These are phyloP conservation scores for Acipenser ruthenus DNA, from an alignment of 2,797 vertebrate species.

Conservation along the genomic window DNA sequence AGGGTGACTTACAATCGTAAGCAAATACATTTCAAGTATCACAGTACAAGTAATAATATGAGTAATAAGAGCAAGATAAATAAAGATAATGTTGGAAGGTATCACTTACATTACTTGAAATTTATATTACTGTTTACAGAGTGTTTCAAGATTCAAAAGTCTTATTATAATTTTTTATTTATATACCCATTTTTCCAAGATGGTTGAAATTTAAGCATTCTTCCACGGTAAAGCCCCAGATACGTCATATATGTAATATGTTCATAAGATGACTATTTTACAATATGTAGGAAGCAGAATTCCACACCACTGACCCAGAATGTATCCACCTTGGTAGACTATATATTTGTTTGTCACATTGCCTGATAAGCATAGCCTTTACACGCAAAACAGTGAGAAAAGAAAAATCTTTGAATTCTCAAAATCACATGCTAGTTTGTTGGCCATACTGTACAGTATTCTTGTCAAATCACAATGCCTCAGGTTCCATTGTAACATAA, in stretches of 20 bases:
- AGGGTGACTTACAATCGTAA: no score
- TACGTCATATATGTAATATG: constrained; percentile 40
- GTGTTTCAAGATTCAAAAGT: no score
- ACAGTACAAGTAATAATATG: no score
- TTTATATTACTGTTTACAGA: no score
- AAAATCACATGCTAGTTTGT: constrained; percentile 6
- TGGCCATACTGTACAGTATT: background rate
- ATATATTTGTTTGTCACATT: constrained; percentile 49
- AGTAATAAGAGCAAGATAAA: no score
- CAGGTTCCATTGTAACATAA: no score
- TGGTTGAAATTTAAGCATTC: constrained; percentile 17
- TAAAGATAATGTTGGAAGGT: no score
- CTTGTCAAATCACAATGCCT: no score
- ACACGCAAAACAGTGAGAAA: constrained; percentile 7
- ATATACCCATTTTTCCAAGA: constrained; percentile 5
- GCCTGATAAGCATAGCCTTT: constrained; percentile 23
- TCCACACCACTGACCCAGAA: constrained; percentile 33
- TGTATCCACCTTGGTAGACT: constrained; percentile 18
- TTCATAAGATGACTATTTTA: constrained; percentile 37
- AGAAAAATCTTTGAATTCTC: constrained; percentile 13
- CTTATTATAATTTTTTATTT: no score
- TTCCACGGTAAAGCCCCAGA: constrained; percentile 43
- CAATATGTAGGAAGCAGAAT: constrained; percentile 33
- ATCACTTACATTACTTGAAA: no score
- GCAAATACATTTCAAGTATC: no score